These are phyloP conservation scores for Alloplasta piceator DNA, from an alignment of 2,888 invertebrate species.

Conservation along the genomic window DNA sequence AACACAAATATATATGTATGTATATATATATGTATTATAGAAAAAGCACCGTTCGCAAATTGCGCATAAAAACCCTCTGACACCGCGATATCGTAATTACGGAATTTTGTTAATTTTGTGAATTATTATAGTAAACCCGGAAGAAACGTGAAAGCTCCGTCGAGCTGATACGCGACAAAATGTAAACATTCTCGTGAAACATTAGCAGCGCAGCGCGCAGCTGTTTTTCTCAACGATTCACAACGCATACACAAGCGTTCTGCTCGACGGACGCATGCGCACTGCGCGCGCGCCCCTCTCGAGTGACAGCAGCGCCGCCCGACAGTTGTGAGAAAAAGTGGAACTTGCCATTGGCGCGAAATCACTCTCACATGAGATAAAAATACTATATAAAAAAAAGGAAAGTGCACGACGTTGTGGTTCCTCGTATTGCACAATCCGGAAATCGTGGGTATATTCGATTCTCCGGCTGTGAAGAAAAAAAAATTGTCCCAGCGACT, in stretches of 20 bases:
- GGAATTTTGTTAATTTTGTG: slow-evolving; percentile 64
- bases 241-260: slow-evolving; percentile 1
- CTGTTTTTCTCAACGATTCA: slow-evolving; percentile 58
- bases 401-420: no score
- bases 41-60: slow-evolving; percentile 25
- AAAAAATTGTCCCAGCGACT: no score
- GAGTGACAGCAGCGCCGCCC: neutral
- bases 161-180: slow-evolving; percentile 53
- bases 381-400: no score
- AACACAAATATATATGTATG: neutral
- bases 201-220: slow-evolving; percentile 62
- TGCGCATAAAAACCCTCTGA: neutral
- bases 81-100: slow-evolving; percentile 38
- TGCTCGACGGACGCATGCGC: neutral
- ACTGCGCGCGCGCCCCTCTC: neutral
- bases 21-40: neutral
- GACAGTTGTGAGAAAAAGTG: neutral
- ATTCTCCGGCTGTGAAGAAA: no score
- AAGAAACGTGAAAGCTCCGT: slow-evolving; percentile 57
- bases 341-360: neutral
- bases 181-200: slow-evolving; percentile 63
- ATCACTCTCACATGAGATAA: no score
- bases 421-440: no score
- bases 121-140: slow-evolving; percentile 32
- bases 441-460: no score